These are phyloP conservation scores for Caenorhabditis angaria DNA, from an alignment of 2,888 invertebrate genomes.

Conservation along the genomic window DNA sequence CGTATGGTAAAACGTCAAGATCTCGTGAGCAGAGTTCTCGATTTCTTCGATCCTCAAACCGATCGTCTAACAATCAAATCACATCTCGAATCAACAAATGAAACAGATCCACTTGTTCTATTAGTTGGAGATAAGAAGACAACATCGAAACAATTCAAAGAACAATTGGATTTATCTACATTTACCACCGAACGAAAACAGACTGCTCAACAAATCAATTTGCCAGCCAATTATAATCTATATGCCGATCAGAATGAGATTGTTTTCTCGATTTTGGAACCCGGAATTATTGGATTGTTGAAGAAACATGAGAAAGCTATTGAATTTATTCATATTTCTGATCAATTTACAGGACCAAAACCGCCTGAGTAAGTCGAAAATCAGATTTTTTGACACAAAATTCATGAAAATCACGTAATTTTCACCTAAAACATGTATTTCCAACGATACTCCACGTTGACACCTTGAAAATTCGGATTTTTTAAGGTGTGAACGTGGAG, in stretches of 20 bases:
- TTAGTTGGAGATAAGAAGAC: constrained; percentile 90
- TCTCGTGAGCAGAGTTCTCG: constrained; percentile 85
- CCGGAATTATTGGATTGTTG: constrained; percentile 58
- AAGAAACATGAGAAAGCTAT: constrained; percentile 83
- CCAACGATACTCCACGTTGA: too few species aligned
- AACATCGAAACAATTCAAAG: constrained; percentile 84
- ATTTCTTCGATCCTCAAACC: constrained; percentile 83
- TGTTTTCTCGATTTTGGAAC: constrained; percentile 45
- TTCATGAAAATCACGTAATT: too few species aligned
- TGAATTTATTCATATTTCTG: constrained; percentile 96
- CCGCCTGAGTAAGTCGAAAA: constrained; percentile 88
- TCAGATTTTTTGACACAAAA: too few species aligned
- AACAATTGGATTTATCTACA: constrained; percentile 84
- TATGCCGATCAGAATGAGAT: constrained; percentile 55
- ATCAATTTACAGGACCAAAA: constrained; percentile 89
- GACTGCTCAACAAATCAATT: constrained; percentile 36
- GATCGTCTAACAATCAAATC: constrained; percentile 81
- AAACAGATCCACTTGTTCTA: constrained; percentile 92
- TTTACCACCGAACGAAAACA: constrained; percentile 50
- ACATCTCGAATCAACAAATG: constrained; percentile 77
- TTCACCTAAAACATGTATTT: too few species aligned
- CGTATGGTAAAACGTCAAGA: constrained; percentile 96
- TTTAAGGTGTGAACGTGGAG: too few species aligned
- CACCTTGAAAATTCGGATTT: too few species aligned
- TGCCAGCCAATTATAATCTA: constrained; percentile 26